Conservation (phyloP, 2,888 invertebrate species). For the Perizoma flavofasciatum region DNA sequence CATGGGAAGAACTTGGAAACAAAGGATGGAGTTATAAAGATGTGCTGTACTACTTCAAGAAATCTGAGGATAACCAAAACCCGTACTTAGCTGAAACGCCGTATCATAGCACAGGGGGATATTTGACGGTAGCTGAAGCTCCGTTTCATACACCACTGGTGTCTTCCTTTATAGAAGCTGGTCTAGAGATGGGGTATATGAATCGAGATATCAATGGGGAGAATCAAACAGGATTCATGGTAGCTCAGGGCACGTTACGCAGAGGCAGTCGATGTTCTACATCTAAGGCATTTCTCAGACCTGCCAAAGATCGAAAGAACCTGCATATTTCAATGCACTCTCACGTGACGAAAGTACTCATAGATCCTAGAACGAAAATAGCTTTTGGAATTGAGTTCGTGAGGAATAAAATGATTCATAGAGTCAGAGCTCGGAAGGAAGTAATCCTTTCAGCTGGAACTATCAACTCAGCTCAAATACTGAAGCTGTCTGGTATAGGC, state of each 20-base stretch:
- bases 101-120: slow-evolving; percentile 92
- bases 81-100: slow-evolving; percentile 91
- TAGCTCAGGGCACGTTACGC: slow-evolving; percentile 91
- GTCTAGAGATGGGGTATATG: slow-evolving; percentile 92
- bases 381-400: slow-evolving; percentile 93
- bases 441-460: slow-evolving; percentile 96
- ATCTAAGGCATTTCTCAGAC: slow-evolving; percentile 93
- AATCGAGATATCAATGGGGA: slow-evolving; percentile 95
- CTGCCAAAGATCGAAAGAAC: slow-evolving; percentile 91
- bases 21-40: slow-evolving; percentile 94
- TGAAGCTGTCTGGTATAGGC: slow-evolving; percentile 96
- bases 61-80: slow-evolving; percentile 95
- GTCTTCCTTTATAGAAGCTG: slow-evolving; percentile 92
- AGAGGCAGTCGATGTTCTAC: slow-evolving; percentile 94
- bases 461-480: slow-evolving; percentile 95
- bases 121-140: slow-evolving; percentile 92
- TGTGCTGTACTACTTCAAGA: slow-evolving; percentile 93
- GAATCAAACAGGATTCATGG: slow-evolving; percentile 94
- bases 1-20: slow-evolving; percentile 94
- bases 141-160: slow-evolving; percentile 94
- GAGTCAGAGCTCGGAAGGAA: slow-evolving; percentile 91
- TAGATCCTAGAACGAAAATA: slow-evolving; percentile 88
- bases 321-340: slow-evolving; percentile 93
- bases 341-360: slow-evolving; percentile 89
- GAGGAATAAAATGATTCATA: slow-evolving; percentile 87